A percentile compares a stretch with the other conserved stretches of the same genome.
Conservation (phyloP, 2,888 invertebrate species). For the Epistrophe grossulariae region DNA sequence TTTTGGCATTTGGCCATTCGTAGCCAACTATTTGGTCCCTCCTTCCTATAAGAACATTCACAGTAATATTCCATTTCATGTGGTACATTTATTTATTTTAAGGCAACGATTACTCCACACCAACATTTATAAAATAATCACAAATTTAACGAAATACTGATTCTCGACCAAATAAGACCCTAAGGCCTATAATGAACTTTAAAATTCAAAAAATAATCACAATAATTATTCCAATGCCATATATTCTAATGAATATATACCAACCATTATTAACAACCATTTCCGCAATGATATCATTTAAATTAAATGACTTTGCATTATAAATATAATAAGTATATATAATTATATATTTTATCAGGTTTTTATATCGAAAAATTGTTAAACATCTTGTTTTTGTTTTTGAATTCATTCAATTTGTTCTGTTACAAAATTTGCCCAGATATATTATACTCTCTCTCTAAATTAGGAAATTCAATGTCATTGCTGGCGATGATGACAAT, state of each 20-base stretch:
- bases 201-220: not conserved
- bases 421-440: conserved; percentile 25
- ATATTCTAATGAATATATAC: not conserved
- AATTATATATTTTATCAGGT: conserved; percentile 8
- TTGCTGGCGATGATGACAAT: conserved; percentile 25
- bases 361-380: conserved; percentile 16
- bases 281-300: conserved; percentile 7
- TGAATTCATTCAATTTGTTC: conserved; percentile 4
- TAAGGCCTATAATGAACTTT: too few relatives aligned
- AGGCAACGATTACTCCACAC: too few relatives aligned
- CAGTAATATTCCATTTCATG: too few relatives aligned
- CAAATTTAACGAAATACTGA: too few relatives aligned
- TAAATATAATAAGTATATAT: not conserved
- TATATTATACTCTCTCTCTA: conserved; percentile 22
- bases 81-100: too few relatives aligned
- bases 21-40: too few relatives aligned
- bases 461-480: conserved; percentile 56
- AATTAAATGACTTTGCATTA: not conserved
- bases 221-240: not conserved
- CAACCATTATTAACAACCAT: not conserved
- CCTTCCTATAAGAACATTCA: too few relatives aligned
- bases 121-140: too few relatives aligned
- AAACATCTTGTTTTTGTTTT: not conserved
- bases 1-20: too few relatives aligned
- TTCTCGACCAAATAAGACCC: too few relatives aligned